Evolutionary conservation across 2,113 vertebrate genomes (phyloP).

Genomic region (Willisornis vidua): DNA sequence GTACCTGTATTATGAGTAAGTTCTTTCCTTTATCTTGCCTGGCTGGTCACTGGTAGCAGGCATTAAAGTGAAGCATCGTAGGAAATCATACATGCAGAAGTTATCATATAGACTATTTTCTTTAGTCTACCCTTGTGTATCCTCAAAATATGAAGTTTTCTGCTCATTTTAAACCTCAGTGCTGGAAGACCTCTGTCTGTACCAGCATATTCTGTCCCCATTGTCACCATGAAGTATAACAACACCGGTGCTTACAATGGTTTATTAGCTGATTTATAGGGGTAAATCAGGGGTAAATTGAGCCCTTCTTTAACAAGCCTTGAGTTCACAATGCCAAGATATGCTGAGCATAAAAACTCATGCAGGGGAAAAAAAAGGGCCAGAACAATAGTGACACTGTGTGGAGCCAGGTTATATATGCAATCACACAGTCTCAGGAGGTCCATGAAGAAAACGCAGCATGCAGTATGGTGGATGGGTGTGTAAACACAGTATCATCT

Average conservation of each 20-base stretch:
- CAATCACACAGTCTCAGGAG: constrained; percentile 10
- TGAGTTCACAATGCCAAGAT: constrained; percentile 59
- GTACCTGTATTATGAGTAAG: rapidly evolving
- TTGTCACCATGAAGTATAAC: constrained; percentile 41
- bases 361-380: neutral
- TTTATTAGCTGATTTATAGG: constrained; percentile 71
- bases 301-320: constrained; percentile 44
- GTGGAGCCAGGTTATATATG: constrained; percentile 58
- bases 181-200: neutral
- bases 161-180: neutral
- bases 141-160: neutral
- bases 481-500: neutral
- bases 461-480: neutral
- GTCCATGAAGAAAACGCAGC: constrained; percentile 15
- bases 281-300: constrained; percentile 72
- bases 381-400: constrained; percentile 61
- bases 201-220: neutral
- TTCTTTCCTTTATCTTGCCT: neutral
- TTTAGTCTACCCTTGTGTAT: neutral
- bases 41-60: neutral
- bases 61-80: neutral
- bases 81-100: neutral
- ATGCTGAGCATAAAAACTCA: constrained; percentile 53
- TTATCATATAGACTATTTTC: neutral
- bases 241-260: constrained; percentile 31